phyloP scores from a whole-genome alignment of 2,888 invertebrate species.

The Latheticus oryzae region DNA sequence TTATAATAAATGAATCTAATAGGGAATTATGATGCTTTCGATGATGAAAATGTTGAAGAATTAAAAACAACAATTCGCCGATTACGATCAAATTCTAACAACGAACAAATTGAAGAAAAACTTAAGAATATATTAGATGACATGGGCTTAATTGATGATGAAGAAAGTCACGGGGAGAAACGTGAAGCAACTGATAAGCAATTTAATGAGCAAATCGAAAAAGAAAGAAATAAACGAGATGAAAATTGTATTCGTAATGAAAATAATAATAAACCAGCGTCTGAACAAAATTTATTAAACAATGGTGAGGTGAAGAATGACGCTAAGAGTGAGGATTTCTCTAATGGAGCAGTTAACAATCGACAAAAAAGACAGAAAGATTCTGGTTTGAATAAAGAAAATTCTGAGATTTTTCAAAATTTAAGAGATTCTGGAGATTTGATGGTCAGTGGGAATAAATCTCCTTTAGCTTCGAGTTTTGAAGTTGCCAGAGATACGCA shows the following conservation, averaged over 20 bases:
- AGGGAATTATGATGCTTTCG: constrained; percentile 23
- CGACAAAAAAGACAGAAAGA: constrained; percentile 14
- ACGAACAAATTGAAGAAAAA: constrained; percentile 50
- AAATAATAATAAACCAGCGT: not conserved
- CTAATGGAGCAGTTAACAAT: constrained; percentile 8
- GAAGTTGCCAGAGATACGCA: constrained; percentile 2
- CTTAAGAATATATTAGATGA: constrained; percentile 52
- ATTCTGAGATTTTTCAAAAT: constrained; percentile 22
- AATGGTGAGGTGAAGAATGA: constrained; percentile 17
- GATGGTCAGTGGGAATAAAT: constrained; percentile 29
- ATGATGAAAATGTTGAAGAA: constrained; percentile 22
- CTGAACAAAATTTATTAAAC: not conserved
- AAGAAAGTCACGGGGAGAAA: constrained; percentile 47
- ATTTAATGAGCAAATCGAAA: constrained; percentile 6
- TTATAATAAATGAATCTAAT: not conserved
- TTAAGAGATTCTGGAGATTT: constrained; percentile 26
- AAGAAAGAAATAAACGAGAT: constrained; percentile 22
- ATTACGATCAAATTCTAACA: constrained; percentile 39
- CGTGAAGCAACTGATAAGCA: constrained; percentile 49
- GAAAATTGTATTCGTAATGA: constrained; percentile 1
- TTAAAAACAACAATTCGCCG: constrained; percentile 42
- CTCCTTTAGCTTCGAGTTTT: constrained; percentile 23
- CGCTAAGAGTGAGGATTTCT: not conserved
- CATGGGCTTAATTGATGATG: constrained; percentile 55
- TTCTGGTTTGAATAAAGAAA: not conserved